phyloP scores from a whole-genome alignment of 2,113 vertebrate species.

The Drymodes brunneopygia region DNA sequence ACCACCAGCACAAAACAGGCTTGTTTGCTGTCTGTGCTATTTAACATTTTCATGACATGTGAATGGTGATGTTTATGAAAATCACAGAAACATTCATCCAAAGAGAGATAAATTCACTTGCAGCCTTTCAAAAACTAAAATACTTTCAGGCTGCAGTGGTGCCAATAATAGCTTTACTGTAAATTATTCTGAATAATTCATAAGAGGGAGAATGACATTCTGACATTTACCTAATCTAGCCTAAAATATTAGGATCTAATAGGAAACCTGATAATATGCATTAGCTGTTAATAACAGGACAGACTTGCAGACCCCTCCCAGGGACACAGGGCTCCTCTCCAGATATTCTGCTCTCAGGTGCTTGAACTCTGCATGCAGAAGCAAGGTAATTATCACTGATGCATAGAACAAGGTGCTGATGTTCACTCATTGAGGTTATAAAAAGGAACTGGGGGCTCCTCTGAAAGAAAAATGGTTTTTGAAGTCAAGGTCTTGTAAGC shows the following conservation, averaged over 20 bases:
- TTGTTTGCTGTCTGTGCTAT: neutral
- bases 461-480: neutral
- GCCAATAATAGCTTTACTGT: neutral
- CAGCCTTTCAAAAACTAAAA: neutral
- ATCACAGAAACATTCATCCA: neutral
- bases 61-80: neutral
- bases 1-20: neutral
- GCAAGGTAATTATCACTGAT: neutral
- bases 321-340: neutral
- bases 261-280: neutral
- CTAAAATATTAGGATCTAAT: slow-evolving; percentile 5
- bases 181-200: slow-evolving; percentile 45
- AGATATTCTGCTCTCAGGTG: neutral
- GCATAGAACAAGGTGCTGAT: neutral
- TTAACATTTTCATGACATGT: neutral
- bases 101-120: neutral
- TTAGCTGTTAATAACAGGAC: neutral
- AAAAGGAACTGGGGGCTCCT: neutral
- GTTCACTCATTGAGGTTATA: neutral
- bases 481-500: rapidly evolving
- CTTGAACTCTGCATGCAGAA: neutral
- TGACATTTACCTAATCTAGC: slow-evolving; percentile 11
- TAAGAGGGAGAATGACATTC: slow-evolving; percentile 1
- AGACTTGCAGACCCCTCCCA: neutral
- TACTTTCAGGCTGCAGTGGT: neutral